Conservation (phyloP, 2,113 vertebrate species). For the Salvelinus alpinus region DNA sequence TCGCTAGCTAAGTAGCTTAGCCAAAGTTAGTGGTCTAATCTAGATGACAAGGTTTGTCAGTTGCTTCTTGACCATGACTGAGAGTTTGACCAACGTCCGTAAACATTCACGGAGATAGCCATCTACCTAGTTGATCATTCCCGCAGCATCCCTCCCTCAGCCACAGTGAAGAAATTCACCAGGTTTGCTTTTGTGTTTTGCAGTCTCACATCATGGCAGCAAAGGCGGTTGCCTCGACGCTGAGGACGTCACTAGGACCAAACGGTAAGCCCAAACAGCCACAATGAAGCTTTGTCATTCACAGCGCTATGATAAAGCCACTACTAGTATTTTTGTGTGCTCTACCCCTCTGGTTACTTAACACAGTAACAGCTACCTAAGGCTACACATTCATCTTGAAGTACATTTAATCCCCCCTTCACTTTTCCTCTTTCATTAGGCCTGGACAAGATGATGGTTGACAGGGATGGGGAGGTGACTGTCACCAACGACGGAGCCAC, state of each 20-base stretch:
- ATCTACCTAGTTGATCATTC: too few relatives aligned
- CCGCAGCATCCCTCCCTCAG: too few relatives aligned
- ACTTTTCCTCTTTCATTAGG: slow-evolving; percentile 64
- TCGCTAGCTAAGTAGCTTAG: too few relatives aligned
- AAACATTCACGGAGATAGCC: too few relatives aligned
- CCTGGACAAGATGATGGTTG: slow-evolving; percentile 99
- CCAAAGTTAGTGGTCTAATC: too few relatives aligned
- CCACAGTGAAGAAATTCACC: too few relatives aligned
- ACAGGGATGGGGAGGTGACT: slow-evolving; percentile 94
- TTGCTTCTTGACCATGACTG: too few relatives aligned
- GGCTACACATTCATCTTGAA: not conserved
- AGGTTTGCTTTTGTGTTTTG: slow-evolving; percentile 51
- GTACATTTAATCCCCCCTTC: not conserved
- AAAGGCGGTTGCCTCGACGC: slow-evolving; percentile 94
- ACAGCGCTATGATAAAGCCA: too few relatives aligned
- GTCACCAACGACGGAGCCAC: slow-evolving; percentile 99
- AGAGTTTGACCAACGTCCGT: too few relatives aligned
- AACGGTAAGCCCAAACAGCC: slow-evolving; percentile 80
- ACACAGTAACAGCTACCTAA: not conserved
- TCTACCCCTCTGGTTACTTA: not conserved
- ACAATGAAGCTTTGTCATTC: not conserved
- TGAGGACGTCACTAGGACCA: slow-evolving; percentile 92
- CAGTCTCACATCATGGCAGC: slow-evolving; percentile 99
- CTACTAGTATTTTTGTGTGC: not conserved
- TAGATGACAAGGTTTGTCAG: too few relatives aligned